These are phyloP conservation scores for Hirudo medicinalis DNA, from an alignment of 1,140 invertebrate genomes.

Conservation along the genomic window DNA sequence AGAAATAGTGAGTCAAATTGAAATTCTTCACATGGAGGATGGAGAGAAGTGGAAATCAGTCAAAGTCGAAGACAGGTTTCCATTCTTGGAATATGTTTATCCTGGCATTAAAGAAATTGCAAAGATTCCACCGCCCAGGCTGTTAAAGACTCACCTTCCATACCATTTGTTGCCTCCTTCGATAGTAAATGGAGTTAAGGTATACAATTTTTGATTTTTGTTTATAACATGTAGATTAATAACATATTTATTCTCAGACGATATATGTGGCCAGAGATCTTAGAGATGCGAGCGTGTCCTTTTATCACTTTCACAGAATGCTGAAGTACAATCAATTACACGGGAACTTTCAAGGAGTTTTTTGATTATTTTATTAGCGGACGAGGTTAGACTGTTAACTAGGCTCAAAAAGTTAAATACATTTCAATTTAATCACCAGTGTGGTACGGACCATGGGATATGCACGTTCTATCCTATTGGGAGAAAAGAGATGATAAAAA, in stretches of 20 bases:
- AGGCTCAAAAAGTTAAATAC: background rate
- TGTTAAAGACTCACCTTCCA: constrained; percentile 45
- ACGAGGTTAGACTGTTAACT: constrained; percentile 47
- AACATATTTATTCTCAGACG: constrained; percentile 47
- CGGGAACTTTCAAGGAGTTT: constrained; percentile 58
- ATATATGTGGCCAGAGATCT: constrained; percentile 82
- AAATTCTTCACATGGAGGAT: constrained; percentile 29
- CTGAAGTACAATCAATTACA: constrained; percentile 46
- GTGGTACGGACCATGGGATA: constrained; percentile 45
- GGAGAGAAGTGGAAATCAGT: too few species aligned
- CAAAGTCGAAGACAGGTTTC: constrained; percentile 42
- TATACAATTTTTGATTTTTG: background rate
- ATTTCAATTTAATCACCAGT: constrained; percentile 30
- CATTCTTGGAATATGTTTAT: constrained; percentile 43
- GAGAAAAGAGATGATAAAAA: constrained; percentile 36
- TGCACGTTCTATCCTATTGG: constrained; percentile 45
- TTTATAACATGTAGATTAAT: background rate
- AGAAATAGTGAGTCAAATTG: constrained; percentile 45
- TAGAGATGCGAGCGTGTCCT: constrained; percentile 82
- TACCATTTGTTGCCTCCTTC: constrained; percentile 35
- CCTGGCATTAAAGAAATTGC: constrained; percentile 38
- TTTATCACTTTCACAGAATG: constrained; percentile 64
- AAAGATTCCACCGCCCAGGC: constrained; percentile 32
- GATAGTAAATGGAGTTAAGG: background rate
- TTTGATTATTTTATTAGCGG: constrained; percentile 61